Conservation (phyloP, 2,888 invertebrate genomes). For the Galerucella pusilla region DNA sequence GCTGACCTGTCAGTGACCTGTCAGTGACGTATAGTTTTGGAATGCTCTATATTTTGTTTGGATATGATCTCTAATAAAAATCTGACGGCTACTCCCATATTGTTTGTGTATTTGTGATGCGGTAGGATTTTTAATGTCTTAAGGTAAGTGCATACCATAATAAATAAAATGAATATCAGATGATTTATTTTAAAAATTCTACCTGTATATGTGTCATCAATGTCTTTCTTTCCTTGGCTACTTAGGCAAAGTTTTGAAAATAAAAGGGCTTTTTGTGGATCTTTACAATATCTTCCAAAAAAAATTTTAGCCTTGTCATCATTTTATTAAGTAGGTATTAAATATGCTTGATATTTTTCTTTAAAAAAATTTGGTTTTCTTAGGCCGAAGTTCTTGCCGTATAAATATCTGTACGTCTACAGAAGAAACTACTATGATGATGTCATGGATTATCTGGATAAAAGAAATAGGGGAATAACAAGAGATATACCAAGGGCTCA, state of each 20-base stretch:
- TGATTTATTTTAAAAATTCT: constrained; percentile 1
- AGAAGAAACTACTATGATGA: constrained; percentile 89
- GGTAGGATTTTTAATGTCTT: constrained; percentile 9
- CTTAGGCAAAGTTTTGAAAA: no score
- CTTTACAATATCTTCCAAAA: no score
- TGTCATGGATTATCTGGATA: constrained; percentile 84
- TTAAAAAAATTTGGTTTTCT: not conserved
- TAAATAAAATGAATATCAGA: not conserved
- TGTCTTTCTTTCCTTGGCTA: not conserved
- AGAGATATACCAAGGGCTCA: constrained; percentile 82
- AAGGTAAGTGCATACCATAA: constrained; percentile 15
- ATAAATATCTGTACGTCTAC: constrained; percentile 86
- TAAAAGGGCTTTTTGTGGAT: no score
- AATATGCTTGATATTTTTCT: no score
- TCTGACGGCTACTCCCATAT: not conserved
- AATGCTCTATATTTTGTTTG: no score
- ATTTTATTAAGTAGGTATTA: no score
- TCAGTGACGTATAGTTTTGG: no score
- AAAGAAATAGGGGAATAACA: constrained; percentile 73
- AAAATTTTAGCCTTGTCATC: no score
- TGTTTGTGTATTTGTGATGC: constrained; percentile 8
- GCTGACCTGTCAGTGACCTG: no score
- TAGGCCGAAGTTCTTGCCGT: constrained; percentile 83
- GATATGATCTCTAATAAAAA: not conserved
- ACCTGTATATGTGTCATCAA: not conserved